Evolutionary conservation across 1,140 invertebrate genomes (phyloP).

Genomic region (Batillaria attramentaria): DNA sequence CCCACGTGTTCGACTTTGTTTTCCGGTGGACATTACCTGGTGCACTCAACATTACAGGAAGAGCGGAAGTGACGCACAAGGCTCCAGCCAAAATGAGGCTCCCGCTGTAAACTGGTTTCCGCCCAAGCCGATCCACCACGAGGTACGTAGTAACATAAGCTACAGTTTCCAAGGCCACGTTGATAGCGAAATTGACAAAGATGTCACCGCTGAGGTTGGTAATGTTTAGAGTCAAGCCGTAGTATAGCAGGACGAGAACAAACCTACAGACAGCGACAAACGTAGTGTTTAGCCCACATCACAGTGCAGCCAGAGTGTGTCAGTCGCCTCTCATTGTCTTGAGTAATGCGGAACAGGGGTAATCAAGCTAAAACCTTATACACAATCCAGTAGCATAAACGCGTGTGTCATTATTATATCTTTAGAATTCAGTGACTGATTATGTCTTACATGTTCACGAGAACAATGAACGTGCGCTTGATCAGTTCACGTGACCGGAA

Average conservation of each 20-base stretch:
- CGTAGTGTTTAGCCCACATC: not conserved
- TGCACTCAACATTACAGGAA: slow-evolving; percentile 35
- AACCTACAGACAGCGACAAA: slow-evolving; percentile 72
- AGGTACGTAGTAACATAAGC: slow-evolving; percentile 64
- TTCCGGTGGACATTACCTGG: slow-evolving; percentile 37
- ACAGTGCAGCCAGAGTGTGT: not conserved
- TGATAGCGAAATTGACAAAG: slow-evolving; percentile 59
- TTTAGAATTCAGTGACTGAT: not conserved
- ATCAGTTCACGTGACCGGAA: slow-evolving; percentile 12
- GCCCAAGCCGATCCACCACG: slow-evolving; percentile 44
- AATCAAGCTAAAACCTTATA: not conserved
- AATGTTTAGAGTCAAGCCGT: slow-evolving; percentile 77
- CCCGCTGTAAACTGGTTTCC: slow-evolving; percentile 35
- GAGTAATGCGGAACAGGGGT: not conserved
- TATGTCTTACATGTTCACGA: not conserved
- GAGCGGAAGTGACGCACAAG: slow-evolving; percentile 37
- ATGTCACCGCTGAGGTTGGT: slow-evolving; percentile 53
- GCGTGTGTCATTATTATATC: not conserved
- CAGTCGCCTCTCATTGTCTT: not conserved
- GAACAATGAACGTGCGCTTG: not conserved
- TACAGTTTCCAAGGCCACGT: slow-evolving; percentile 82
- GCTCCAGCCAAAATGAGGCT: slow-evolving; percentile 40
- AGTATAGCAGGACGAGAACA: slow-evolving; percentile 76
- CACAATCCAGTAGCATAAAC: not conserved
- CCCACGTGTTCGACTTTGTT: too few species aligned